Evolutionary conservation across 2,888 invertebrate species (phyloP), one percentile per base, ranked within the genome.

Genomic region (Habroteleia sp.): DNA sequence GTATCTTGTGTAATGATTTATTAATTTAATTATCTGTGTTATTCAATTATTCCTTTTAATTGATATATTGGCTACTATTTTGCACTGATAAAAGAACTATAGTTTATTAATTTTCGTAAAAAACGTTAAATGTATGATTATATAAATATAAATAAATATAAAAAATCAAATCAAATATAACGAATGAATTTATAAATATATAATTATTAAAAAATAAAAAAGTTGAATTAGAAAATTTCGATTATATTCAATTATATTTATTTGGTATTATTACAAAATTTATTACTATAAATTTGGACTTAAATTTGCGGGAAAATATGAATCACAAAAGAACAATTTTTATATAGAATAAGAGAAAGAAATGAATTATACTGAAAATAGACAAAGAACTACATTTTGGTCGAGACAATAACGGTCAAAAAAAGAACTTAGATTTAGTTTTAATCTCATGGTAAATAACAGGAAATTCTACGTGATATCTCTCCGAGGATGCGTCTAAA

Each of bases 391-490:
- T 25, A 1, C 31, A 31, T 46, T 50, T 50, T 6, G 10, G 14
- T 25, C 3, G 13, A 8, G 10, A 56, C 16, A 56, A 42, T 42
- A 31, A 33, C 6, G 20, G 20, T 10, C 39, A 16, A 27, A 39
- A 56, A 56, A 62, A 20, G 14, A 7, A 16, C 31, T 46, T 39
- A 23, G 41, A 46, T 46, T 37, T 6, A 2, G 35, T 56, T 48
- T 65, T 56, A 58, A 54, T 73, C 42, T 42, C 44, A 44, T 7
- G 16, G 35, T 46, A 37, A 42, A 42, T 68, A 39, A 35, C 31
- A 14, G 10, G 27, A 16, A n/a, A 13, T 7, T 11, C 14, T 31
- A 6, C 7, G 29, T 20, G 48, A n/a, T 50, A 39, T 62, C n/a
- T n/a, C n/a, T n/a, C 11, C 41, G 7, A 42, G 27, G 6, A 25